A percentile compares a stretch with the other conserved stretches of the same genome.
Conservation (phyloP, 2,797 vertebrate genomes). For the Enteromius afrohamiltoni region DNA sequence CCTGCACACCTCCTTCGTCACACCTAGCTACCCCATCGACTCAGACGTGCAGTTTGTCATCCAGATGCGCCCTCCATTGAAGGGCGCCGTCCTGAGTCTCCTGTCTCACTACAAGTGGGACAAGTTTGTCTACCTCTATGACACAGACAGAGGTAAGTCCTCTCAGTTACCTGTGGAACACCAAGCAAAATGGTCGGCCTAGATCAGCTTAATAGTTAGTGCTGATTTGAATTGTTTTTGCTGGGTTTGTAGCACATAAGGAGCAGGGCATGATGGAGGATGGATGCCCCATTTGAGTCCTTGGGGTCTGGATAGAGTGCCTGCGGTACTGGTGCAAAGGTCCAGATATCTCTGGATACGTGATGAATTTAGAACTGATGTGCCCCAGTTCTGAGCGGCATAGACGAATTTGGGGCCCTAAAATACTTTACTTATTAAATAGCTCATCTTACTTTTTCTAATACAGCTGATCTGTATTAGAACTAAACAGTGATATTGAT, state of each 20-base stretch:
- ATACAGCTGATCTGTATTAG: constrained; percentile 5
- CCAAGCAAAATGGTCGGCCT: no score
- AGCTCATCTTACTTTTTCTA: constrained; percentile 6
- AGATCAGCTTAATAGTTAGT: constrained; percentile 6
- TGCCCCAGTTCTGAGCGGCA: constrained; percentile 32
- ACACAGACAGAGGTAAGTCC: constrained; percentile 95
- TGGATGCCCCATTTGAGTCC: constrained; percentile 41
- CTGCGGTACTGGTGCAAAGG: constrained; percentile 43
- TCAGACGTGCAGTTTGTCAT: constrained; percentile 99
- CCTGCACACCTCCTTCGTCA: constrained; percentile 97
- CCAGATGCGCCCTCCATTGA: constrained; percentile 96
- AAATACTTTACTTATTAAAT: constrained; percentile 34
- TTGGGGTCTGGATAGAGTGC: constrained; percentile 27
- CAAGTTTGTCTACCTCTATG: constrained; percentile 98
- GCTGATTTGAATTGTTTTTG: constrained; percentile 27
- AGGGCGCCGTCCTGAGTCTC: constrained; percentile 94
- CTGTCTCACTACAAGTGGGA: constrained; percentile 96
- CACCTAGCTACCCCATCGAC: constrained; percentile 96
- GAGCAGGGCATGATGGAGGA: neutral
- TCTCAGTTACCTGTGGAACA: neutral
- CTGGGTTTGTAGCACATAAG: constrained; percentile 24
- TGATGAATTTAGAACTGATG: constrained; percentile 44
- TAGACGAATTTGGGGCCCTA: constrained; percentile 23
- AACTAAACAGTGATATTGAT: neutral
- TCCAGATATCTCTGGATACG: constrained; percentile 38